A percentile compares a stretch with the other conserved stretches of the same genome.
phyloP scores from a whole-genome alignment of 2,113 vertebrate genomes.

The Sylvilagus bachmani region DNA sequence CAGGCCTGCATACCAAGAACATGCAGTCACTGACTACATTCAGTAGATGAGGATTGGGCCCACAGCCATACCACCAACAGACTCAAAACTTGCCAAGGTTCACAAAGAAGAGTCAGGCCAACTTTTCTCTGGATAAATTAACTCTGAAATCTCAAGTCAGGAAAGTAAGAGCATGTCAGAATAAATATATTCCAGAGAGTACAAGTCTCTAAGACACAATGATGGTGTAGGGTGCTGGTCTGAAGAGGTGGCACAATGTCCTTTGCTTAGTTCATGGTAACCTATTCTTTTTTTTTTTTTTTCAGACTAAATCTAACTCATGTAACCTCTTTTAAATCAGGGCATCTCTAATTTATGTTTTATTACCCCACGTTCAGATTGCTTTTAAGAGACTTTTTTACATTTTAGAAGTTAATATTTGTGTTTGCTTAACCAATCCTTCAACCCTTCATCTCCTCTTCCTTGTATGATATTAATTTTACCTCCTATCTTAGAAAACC shows the following conservation, averaged over 20 bases:
- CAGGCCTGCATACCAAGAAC: constrained; percentile 82
- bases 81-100: constrained; percentile 80
- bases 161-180: constrained; percentile 49
- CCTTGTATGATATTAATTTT: not conserved
- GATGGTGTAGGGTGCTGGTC: not conserved
- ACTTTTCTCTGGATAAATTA: constrained; percentile 72
- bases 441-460: not conserved
- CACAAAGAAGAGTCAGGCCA: constrained; percentile 71
- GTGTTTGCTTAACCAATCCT: not conserved
- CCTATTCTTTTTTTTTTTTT: not conserved
- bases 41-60: constrained; percentile 78
- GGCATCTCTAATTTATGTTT: not conserved
- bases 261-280: not conserved
- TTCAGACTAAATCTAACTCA: not conserved
- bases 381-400: constrained; percentile 24
- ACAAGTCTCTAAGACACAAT: not conserved
- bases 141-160: constrained; percentile 73
- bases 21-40: constrained; percentile 78
- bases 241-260: not conserved
- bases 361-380: not conserved
- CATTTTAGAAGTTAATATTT: constrained; percentile 9
- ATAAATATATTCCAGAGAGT: constrained; percentile 32
- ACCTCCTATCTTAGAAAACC: not conserved
- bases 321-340: not conserved
- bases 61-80: constrained; percentile 85